phyloP scores from a whole-genome alignment of 2,113 vertebrate species.

The Hypocryptadius cinnamomeus region DNA sequence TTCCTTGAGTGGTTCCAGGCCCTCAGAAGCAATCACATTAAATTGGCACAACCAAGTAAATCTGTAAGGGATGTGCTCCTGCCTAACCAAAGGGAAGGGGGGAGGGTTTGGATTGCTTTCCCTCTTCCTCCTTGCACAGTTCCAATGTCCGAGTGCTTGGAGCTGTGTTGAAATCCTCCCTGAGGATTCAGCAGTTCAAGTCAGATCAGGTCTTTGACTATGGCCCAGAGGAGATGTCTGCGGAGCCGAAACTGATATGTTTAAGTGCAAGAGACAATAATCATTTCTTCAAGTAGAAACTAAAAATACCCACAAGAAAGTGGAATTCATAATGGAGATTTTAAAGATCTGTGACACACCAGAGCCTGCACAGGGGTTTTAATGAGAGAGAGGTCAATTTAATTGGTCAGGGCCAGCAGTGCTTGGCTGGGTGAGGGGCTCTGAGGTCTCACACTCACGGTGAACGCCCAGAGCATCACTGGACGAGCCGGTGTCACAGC shows the following conservation, averaged over 20 bases:
- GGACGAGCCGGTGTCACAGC: background rate
- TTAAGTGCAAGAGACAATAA: slow-evolving; percentile 63
- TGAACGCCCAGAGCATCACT: background rate
- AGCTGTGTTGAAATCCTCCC: slow-evolving; percentile 28
- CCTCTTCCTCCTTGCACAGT: background rate
- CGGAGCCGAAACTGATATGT: slow-evolving; percentile 28
- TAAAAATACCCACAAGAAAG: slow-evolving; percentile 61
- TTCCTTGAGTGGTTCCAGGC: slow-evolving; percentile 51
- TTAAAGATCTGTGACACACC: slow-evolving; percentile 64
- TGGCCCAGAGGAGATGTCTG: slow-evolving; percentile 55
- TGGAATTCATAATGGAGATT: slow-evolving; percentile 60
- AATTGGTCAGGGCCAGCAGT: slow-evolving; percentile 25
- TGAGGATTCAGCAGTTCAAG: slow-evolving; percentile 14
- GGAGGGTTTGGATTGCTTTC: background rate
- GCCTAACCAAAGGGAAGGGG: slow-evolving; percentile 3
- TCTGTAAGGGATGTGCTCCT: slow-evolving; percentile 47
- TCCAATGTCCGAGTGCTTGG: background rate
- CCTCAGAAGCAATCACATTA: slow-evolving; percentile 62
- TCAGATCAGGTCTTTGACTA: slow-evolving; percentile 39
- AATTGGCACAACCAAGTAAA: slow-evolving; percentile 53
- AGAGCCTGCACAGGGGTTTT: slow-evolving; percentile 34
- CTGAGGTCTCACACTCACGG: background rate
- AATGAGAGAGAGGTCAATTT: slow-evolving; percentile 49
- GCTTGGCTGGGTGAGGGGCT: slow-evolving; percentile 19
- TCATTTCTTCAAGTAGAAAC: slow-evolving; percentile 42